Conservation (phyloP, 2,888 invertebrate species). For the Drosophila ezoana region DNA sequence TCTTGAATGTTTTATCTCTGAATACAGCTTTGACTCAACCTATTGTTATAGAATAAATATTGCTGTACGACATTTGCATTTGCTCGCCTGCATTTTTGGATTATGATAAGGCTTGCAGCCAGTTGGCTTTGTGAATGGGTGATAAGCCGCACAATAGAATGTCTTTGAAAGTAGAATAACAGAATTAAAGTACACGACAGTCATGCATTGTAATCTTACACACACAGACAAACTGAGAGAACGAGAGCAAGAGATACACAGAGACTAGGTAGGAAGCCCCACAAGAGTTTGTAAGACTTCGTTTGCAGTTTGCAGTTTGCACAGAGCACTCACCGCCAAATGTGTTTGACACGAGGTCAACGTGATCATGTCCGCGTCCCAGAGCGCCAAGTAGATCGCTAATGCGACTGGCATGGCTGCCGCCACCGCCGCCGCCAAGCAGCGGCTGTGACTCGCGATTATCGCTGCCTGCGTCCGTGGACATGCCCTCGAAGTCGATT, state of each 20-base stretch:
- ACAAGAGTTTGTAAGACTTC: constrained; percentile 41
- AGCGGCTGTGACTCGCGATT: constrained; percentile 98
- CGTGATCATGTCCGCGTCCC: constrained; percentile 87
- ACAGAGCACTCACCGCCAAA: constrained; percentile 90
- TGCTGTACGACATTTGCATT: background rate
- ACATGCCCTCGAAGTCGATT: constrained; percentile 91
- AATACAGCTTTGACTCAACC: background rate
- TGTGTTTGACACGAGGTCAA: constrained; percentile 92
- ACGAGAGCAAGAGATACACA: background rate
- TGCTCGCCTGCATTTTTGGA: constrained; percentile 4
- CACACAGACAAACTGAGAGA: constrained; percentile 1
- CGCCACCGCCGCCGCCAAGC: constrained; percentile 93
- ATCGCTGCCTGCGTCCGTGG: constrained; percentile 92
- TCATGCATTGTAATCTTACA: background rate
- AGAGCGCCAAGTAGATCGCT: constrained; percentile 86
- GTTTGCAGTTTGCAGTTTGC: constrained; percentile 1
- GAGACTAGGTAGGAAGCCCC: constrained; percentile 35
- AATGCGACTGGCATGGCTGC: constrained; percentile 89
- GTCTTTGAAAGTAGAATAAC: constrained; percentile 2
- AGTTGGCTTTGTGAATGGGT: constrained; percentile 1
- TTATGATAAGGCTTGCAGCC: background rate
- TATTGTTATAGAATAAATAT: background rate
- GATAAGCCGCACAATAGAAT: background rate
- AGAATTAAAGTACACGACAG: background rate
- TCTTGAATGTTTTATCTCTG: background rate